Evolutionary conservation across 2,888 invertebrate species (phyloP).

Genomic region (Tenthredo amoena): DNA sequence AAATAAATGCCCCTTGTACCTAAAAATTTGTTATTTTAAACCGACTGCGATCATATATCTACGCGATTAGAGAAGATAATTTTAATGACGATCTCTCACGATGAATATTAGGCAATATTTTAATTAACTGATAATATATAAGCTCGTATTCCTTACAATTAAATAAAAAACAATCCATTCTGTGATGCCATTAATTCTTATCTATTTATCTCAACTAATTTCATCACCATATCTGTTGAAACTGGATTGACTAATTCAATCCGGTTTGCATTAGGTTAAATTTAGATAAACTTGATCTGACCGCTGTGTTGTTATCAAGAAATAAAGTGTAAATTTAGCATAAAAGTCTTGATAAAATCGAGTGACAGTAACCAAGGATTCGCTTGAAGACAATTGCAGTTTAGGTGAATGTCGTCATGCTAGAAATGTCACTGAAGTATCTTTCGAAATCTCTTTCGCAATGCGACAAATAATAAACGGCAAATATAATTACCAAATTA

Average conservation of each 20-base stretch:
- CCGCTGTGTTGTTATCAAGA: not conserved
- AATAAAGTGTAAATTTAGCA: not conserved
- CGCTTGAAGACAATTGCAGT: constrained; percentile 65
- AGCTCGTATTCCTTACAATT: not conserved
- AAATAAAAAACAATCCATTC: not conserved
- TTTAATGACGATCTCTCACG: not conserved
- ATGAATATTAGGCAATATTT: not conserved
- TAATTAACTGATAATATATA: not conserved
- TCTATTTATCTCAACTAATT: not conserved
- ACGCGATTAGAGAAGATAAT: not conserved
- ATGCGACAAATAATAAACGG: constrained; percentile 22
- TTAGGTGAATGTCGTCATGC: constrained; percentile 6
- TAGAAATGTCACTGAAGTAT: constrained; percentile 32
- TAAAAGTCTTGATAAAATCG: constrained; percentile 12
- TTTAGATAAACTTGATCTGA: not conserved
- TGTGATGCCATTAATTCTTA: not conserved
- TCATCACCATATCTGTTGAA: not conserved
- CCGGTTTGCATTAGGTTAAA: not conserved
- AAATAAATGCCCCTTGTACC: not conserved
- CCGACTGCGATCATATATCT: not conserved
- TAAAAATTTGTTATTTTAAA: not conserved
- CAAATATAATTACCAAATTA: constrained; percentile 20
- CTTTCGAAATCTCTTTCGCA: not conserved
- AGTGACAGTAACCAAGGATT: constrained; percentile 65
- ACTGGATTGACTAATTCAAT: not conserved